Evolutionary conservation across 2,888 invertebrate genomes (phyloP).

Genomic region (Amiota communis): DNA sequence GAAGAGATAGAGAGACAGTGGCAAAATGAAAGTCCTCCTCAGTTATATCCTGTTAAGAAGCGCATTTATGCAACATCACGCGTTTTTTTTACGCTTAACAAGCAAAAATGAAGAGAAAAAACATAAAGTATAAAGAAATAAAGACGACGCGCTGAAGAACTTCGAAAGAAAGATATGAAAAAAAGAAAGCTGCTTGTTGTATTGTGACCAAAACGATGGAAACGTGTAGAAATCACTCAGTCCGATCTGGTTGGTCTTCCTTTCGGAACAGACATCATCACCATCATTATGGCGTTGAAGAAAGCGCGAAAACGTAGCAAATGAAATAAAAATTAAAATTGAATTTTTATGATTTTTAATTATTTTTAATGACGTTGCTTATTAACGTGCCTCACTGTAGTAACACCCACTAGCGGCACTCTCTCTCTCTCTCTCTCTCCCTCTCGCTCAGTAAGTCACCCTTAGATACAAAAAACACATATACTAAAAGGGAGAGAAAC

Average conservation of each 20-base stretch:
- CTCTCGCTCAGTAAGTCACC: conserved; percentile 23
- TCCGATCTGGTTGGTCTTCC: too few species aligned
- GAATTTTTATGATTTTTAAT: conserved; percentile 70
- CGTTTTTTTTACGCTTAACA: conserved; percentile 42
- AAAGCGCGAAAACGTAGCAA: conserved; percentile 8
- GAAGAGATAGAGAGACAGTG: too few species aligned
- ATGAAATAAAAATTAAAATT: conserved; percentile 54
- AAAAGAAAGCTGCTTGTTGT: not conserved
- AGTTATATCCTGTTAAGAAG: conserved; percentile 24
- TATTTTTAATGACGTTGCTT: conserved; percentile 70
- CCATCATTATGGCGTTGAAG: too few species aligned
- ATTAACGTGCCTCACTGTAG: conserved; percentile 43
- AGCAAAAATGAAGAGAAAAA: not conserved
- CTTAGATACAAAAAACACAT: not conserved
- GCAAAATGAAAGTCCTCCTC: not conserved
- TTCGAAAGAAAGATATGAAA: not conserved
- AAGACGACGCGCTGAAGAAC: conserved; percentile 5
- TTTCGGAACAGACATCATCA: not conserved
- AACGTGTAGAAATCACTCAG: not conserved
- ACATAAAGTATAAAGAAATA: not conserved
- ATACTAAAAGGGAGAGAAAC: too few species aligned
- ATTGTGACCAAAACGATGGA: not conserved
- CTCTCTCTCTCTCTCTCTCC: conserved; percentile 23
- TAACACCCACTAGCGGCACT: not conserved
- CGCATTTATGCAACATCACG: conserved; percentile 50